phyloP scores from a whole-genome alignment of 2,113 vertebrate genomes.

The Empidonax alnorum region DNA sequence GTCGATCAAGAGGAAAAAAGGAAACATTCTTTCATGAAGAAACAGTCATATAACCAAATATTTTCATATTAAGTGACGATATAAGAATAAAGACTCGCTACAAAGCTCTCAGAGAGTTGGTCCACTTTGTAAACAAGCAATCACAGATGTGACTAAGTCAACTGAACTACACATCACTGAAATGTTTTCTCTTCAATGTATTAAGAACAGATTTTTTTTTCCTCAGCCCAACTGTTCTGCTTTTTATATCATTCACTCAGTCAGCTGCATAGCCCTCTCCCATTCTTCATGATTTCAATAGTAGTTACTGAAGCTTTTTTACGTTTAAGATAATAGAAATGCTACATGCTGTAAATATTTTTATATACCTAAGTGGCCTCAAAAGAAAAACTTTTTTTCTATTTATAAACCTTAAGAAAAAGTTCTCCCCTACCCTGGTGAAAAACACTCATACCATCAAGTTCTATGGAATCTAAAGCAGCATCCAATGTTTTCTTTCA shows the following conservation, averaged over 20 bases:
- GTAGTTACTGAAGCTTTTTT: not conserved
- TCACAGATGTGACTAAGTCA: not conserved
- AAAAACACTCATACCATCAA: not conserved
- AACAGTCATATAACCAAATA: not conserved
- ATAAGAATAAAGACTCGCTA: not conserved
- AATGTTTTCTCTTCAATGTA: not conserved
- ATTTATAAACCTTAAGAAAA: not conserved
- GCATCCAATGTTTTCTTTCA: not conserved
- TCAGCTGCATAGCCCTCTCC: not conserved
- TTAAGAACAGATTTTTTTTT: not conserved
- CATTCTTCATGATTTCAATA: not conserved
- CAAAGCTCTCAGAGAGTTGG: not conserved
- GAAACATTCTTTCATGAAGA: not conserved
- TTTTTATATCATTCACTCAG: not conserved
- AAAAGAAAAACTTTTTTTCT: not conserved
- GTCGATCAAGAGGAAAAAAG: not conserved
- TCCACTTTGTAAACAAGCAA: not conserved
- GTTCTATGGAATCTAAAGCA: not conserved
- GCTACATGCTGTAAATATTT: not conserved
- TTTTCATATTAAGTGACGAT: not conserved
- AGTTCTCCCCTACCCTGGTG: rapidly evolving
- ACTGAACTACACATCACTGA: not conserved
- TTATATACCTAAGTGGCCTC: not conserved
- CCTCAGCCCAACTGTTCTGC: not conserved
- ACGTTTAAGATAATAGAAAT: not conserved